Evolutionary conservation across 2,113 vertebrate genomes (phyloP).

Genomic region (Tragelaphus buxtoni): DNA sequence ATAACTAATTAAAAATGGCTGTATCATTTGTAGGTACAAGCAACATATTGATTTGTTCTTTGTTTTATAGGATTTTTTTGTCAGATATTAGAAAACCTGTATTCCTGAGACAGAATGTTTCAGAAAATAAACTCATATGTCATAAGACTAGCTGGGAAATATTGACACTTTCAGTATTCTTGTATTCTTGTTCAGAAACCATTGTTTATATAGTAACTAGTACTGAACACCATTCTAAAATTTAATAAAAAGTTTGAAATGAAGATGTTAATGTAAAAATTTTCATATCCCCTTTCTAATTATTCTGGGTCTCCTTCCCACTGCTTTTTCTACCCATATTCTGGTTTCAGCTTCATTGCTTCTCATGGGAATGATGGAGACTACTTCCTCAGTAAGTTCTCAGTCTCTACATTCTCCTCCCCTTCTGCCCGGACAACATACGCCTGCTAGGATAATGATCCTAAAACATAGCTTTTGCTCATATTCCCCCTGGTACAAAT

Average conservation of each 20-base stretch:
- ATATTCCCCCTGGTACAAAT: background rate
- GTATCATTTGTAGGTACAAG: background rate
- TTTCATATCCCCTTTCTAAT: background rate
- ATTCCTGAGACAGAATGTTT: background rate
- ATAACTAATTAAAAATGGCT: conserved; percentile 11
- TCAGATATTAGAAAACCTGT: background rate
- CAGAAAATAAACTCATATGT: background rate
- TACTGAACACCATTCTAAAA: background rate
- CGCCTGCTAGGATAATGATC: background rate
- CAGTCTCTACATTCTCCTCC: background rate
- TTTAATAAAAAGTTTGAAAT: background rate
- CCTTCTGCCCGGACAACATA: background rate
- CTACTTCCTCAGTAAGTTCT: background rate
- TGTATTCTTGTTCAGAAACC: background rate
- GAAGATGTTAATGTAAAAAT: background rate
- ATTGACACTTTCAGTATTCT: background rate
- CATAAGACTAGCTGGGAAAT: background rate
- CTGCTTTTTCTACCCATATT: background rate
- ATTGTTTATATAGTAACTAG: background rate
- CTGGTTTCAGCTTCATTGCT: background rate
- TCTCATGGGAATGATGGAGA: background rate
- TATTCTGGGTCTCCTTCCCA: background rate
- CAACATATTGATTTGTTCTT: background rate
- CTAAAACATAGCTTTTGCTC: background rate
- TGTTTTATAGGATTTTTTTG: background rate